Conservation (phyloP, 2,797 vertebrate genomes). For the Cossypha caffra region DNA sequence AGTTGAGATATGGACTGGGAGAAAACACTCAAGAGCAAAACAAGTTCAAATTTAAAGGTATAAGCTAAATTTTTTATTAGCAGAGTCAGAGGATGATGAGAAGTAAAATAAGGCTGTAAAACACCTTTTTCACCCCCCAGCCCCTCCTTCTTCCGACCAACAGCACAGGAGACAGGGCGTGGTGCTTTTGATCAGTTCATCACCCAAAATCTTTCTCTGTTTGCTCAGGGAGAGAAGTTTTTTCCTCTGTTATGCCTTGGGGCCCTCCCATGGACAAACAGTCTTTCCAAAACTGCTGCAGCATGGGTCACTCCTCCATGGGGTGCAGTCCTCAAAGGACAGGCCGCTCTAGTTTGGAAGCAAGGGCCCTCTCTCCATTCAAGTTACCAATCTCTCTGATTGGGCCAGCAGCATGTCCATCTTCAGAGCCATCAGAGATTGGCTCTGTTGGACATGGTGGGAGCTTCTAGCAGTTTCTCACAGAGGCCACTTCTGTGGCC, state of each 20-base stretch:
- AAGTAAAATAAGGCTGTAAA: not conserved
- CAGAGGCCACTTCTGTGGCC: not conserved
- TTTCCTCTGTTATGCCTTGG: not conserved
- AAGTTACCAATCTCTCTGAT: not conserved
- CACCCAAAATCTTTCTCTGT: not conserved
- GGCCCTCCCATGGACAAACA: not conserved
- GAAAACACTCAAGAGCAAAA: not conserved
- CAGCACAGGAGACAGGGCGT: accelerated
- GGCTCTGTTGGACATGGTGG: not conserved
- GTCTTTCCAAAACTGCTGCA: not conserved
- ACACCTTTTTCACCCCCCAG: not conserved
- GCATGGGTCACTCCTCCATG: accelerated
- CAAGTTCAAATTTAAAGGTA: not conserved
- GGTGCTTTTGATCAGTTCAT: not conserved
- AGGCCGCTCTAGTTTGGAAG: too few relatives aligned
- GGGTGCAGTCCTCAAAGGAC: too few relatives aligned
- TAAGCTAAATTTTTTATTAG: not conserved
- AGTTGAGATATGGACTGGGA: not conserved
- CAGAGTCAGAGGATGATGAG: not conserved
- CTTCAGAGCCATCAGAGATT: not conserved
- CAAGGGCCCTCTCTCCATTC: too few relatives aligned
- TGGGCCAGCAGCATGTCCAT: not conserved
- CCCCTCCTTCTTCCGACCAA: not conserved
- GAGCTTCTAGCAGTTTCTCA: not conserved
- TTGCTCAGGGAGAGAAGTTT: not conserved